Base-by-base conservation (phyloP, 2,113 vertebrate species). In the Antennarius striatus region DNA sequence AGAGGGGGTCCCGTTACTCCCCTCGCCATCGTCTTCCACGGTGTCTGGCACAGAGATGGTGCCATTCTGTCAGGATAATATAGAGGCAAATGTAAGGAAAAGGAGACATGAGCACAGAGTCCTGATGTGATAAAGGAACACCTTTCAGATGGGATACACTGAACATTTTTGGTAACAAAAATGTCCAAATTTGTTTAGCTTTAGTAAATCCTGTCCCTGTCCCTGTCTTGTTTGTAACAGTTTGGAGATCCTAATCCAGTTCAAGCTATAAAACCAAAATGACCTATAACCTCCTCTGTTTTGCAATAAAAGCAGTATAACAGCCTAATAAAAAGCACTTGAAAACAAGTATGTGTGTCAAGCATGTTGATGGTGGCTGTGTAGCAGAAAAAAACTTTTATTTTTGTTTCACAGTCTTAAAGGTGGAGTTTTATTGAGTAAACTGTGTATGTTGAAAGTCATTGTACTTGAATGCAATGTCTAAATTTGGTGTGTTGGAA, bases 61-160 rank as follows among this genome's bases (percentile, higher is more conserved):
- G 55, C 90, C 93, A 73, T 95, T 95, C 96, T 97, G 84, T 1
- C 12, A 14, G 16, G 43, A 56, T 56, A 43, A 67, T 13, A 10
- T 4, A 10, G 9, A 60, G 8, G 14, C 0, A 68, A 36, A 62
- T 3, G 36, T 10, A 15, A 48, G 12, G 16, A 12, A 60, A 51
- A 5, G 28, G 10, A 59, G 63, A 68, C 1, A n/a, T 16, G 13
- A 15, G 42, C 42, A 3, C 11, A 43, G 10, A 43, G 9, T 75
- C 80, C 64, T 61, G 22, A 75, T 90, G 77, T 80, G 86, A 93
- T 89, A 92, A 91, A 91, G 88, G 17, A n/a, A 43, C 30, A 51
- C 29, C 10, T 49, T 15, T 53, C 36, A 14, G 47, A 66, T 50
- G 17, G 45, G 13, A 79, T 81, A 4, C 7, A 7, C 7, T 2